Percentiles rank a stretch among this genome's conserved stretches.
Conservation (phyloP, 2,888 invertebrate genomes). For the Crioceris asparagi region DNA sequence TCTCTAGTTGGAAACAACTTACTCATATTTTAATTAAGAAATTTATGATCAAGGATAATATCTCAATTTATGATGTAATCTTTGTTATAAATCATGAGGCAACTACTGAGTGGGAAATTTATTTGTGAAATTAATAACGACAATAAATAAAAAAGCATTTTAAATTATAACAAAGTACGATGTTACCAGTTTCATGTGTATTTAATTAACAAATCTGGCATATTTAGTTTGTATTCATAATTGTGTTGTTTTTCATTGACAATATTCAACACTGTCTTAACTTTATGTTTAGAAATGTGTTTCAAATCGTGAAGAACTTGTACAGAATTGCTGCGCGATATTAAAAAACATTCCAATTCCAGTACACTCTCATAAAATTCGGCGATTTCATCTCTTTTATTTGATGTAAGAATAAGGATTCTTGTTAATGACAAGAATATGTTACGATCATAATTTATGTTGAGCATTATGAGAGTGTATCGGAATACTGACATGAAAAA, state of each 20-base stretch:
- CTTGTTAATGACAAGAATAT: constrained; percentile 21
- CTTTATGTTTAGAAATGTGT: constrained; percentile 14
- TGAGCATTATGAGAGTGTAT: constrained; percentile 23
- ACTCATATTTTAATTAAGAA: too few species aligned
- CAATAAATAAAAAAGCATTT: too few species aligned
- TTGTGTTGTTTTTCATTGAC: constrained; percentile 17
- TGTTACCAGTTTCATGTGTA: too few species aligned
- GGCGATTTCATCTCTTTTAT: constrained; percentile 17
- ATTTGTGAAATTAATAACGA: too few species aligned
- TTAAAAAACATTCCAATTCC: constrained; percentile 27
- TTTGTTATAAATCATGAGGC: too few species aligned
- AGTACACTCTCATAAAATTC: constrained; percentile 20
- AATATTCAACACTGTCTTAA: constrained; percentile 17
- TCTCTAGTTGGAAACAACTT: too few species aligned
- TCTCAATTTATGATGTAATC: too few species aligned
- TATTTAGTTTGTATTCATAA: constrained; percentile 14
- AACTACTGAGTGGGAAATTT: too few species aligned
- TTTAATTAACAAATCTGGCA: constrained; percentile 1
- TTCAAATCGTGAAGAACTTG: constrained; percentile 19
- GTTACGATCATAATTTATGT: constrained; percentile 18
- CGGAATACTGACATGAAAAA: constrained; percentile 25
- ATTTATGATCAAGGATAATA: too few species aligned
- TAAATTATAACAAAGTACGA: too few species aligned
- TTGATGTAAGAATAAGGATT: constrained; percentile 20
- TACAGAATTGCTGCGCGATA: constrained; percentile 18